A percentile compares a stretch with the other conserved stretches of the same genome.
Evolutionary conservation across 2,888 invertebrate genomes (phyloP).

Genomic region (Rapana venosa): DNA sequence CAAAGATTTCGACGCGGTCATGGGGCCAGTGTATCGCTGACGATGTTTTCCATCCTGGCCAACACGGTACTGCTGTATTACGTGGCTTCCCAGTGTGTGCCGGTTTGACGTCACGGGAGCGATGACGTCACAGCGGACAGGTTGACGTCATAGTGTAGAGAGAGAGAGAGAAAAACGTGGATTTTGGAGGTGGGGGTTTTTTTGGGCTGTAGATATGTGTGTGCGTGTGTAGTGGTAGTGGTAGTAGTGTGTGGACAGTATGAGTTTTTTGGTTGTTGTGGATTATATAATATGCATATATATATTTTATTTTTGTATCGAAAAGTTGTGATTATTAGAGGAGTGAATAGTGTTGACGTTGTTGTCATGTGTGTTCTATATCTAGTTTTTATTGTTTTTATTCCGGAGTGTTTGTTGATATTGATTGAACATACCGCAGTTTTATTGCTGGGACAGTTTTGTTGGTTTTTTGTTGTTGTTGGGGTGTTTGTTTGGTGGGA

Average conservation of each 20-base stretch:
- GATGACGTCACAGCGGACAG: neutral
- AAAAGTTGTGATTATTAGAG: neutral
- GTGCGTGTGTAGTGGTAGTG: no score
- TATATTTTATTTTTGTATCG: neutral
- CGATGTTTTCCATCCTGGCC: conserved; percentile 56
- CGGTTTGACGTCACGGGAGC: conserved; percentile 37
- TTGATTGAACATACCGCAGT: no score
- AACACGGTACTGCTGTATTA: conserved; percentile 61
- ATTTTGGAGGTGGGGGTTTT: no score
- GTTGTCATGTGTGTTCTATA: neutral
- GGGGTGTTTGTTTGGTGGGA: no score
- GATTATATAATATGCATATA: no score
- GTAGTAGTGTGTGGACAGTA: no score
- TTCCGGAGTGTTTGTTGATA: neutral
- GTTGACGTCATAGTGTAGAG: neutral
- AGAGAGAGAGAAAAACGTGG: neutral
- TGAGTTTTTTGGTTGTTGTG: no score
- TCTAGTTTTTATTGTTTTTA: neutral
- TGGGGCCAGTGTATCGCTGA: conserved; percentile 57
- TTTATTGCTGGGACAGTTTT: neutral
- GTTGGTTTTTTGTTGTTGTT: conserved; percentile 5
- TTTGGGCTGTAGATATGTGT: no score
- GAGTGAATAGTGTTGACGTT: neutral
- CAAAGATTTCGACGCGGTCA: conserved; percentile 59
- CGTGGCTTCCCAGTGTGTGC: conserved; percentile 51